Evolutionary conservation across 2,797 vertebrate species (phyloP).

Genomic region (Luscinia megarhynchos): DNA sequence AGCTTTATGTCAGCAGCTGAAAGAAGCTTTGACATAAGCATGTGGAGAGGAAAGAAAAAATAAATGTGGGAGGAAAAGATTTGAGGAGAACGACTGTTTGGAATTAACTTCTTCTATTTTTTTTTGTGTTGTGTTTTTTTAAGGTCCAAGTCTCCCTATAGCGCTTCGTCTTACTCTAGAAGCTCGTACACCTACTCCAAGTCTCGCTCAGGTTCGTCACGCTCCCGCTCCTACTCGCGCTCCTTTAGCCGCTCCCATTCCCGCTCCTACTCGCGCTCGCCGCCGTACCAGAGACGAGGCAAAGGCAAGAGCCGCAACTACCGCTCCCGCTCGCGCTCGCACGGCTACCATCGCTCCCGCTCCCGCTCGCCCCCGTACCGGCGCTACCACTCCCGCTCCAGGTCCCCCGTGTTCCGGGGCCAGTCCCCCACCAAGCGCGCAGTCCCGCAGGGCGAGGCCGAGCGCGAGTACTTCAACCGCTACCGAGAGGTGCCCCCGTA

Average conservation of each 20-base stretch:
- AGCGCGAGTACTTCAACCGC: slow-evolving; percentile 83
- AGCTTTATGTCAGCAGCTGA: slow-evolving; percentile 60
- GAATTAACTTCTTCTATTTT: slow-evolving; percentile 55
- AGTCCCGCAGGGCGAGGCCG: slow-evolving; percentile 79
- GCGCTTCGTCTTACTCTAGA: slow-evolving; percentile 85
- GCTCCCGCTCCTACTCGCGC: slow-evolving; percentile 84
- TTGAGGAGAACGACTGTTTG: not conserved
- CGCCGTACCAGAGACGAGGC: slow-evolving; percentile 83
- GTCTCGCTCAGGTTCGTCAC: slow-evolving; percentile 88
- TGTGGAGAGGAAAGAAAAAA: slow-evolving; percentile 44
- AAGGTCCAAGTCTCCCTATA: slow-evolving; percentile 94
- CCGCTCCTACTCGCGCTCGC: slow-evolving; percentile 88
- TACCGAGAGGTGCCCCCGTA: slow-evolving; percentile 84
- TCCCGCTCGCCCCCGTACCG: slow-evolving; percentile 88
- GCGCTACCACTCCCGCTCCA: slow-evolving; percentile 84
- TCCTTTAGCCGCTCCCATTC: slow-evolving; percentile 91
- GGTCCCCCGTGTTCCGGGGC: slow-evolving; percentile 83
- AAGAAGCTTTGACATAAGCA: slow-evolving; percentile 57
- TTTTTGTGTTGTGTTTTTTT: slow-evolving; percentile 62
- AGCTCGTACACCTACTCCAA: slow-evolving; percentile 92
- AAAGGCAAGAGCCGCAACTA: slow-evolving; percentile 83
- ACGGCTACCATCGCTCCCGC: slow-evolving; percentile 89
- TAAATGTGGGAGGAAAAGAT: slow-evolving; percentile 29
- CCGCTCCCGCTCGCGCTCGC: slow-evolving; percentile 86
- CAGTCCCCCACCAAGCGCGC: slow-evolving; percentile 84